Evolutionary conservation across 2,888 invertebrate genomes (phyloP).

Genomic region (Oasisia sp.): DNA sequence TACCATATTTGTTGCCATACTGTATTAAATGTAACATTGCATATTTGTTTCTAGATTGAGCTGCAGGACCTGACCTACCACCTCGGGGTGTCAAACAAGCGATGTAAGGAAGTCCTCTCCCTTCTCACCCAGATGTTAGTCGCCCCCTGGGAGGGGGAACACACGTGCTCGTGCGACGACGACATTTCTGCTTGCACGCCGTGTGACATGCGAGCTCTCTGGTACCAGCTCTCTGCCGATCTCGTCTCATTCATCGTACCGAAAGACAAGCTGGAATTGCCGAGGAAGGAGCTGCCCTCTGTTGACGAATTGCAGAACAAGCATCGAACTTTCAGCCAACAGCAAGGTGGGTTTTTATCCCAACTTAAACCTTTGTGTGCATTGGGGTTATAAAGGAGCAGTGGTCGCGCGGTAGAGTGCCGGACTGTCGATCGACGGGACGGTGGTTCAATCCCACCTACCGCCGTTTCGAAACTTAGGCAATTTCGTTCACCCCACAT

Average conservation of each 20-base stretch:
- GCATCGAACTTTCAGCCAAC: constrained; percentile 39
- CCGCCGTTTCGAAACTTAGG: too few species aligned
- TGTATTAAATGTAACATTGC: neutral
- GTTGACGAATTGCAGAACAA: constrained; percentile 61
- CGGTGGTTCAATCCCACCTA: too few species aligned
- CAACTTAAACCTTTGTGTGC: too few species aligned
- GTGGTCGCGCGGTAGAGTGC: too few species aligned
- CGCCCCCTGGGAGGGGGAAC: constrained; percentile 77
- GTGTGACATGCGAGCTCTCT: constrained; percentile 75
- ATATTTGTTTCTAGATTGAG: constrained; percentile 73
- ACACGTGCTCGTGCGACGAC: constrained; percentile 63
- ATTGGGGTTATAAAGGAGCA: too few species aligned
- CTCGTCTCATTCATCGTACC: constrained; percentile 60
- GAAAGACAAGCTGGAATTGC: constrained; percentile 57
- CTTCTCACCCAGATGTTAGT: constrained; percentile 81
- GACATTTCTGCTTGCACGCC: constrained; percentile 68
- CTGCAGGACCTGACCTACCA: constrained; percentile 85
- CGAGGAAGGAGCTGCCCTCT: constrained; percentile 60
- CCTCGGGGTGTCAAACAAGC: constrained; percentile 78
- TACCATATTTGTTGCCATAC: neutral
- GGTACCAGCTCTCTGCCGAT: constrained; percentile 67
- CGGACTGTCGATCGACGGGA: too few species aligned
- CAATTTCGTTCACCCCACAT: too few species aligned
- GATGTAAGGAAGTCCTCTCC: constrained; percentile 77
- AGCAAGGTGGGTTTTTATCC: neutral